These are phyloP conservation scores for Exephanes ischioxanthus DNA, from an alignment of 2,888 invertebrate genomes.

Conservation along the genomic window DNA sequence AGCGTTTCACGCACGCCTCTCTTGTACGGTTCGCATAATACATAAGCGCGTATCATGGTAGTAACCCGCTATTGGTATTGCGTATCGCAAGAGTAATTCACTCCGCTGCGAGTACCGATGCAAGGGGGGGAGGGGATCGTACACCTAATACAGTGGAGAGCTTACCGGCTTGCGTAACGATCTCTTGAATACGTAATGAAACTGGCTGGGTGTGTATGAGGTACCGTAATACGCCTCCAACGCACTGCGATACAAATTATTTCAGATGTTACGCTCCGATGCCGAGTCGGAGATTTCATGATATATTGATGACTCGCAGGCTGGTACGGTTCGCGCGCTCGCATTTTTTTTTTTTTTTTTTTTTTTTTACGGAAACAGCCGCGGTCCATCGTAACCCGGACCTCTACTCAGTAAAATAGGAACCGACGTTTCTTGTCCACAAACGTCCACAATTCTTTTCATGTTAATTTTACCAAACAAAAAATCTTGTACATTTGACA, in stretches of 20 bases:
- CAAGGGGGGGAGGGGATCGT: background rate
- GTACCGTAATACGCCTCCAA: background rate
- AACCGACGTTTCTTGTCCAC: too few species aligned
- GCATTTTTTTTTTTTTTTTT: background rate
- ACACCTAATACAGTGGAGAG: conserved; percentile 55
- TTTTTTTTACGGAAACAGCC: background rate
- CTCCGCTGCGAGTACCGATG: background rate
- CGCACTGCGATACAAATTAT: conserved; percentile 51
- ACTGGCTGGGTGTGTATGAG: conserved; percentile 40
- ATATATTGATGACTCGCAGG: conserved; percentile 40
- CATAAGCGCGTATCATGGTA: conserved; percentile 20
- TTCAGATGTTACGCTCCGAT: conserved; percentile 42
- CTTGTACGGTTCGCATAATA: background rate
- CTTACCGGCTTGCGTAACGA: conserved; percentile 50
- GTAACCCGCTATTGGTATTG: conserved; percentile 1
- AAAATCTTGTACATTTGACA: too few species aligned
- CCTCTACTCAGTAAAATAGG: too few species aligned
- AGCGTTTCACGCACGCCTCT: conserved; percentile 31
- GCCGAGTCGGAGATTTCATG: conserved; percentile 40
- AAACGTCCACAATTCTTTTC: too few species aligned
- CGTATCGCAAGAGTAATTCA: conserved; percentile 17
- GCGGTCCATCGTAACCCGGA: too few species aligned
- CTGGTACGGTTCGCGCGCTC: background rate
- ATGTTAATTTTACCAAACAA: too few species aligned
- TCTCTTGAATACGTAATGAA: conserved; percentile 42